Base-by-base conservation (phyloP, 2,113 vertebrate species). In the Holacanthus passer region DNA sequence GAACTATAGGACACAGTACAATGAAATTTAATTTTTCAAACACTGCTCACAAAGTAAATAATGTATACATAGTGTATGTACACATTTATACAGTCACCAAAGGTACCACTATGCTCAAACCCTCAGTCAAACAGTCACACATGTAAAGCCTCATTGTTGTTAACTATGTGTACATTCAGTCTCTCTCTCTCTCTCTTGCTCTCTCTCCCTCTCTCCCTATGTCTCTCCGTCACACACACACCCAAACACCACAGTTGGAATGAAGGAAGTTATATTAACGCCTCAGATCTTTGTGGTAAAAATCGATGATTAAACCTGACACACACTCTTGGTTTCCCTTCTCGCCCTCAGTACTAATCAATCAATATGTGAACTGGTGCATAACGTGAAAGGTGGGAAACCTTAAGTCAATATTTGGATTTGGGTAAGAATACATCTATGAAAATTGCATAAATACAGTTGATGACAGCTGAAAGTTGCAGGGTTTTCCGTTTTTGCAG, bases 331-430 rank as follows among this genome's bases (percentile, higher is more conserved):
- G 41, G 58, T 73, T 79, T 77, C 77, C 45, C 47, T 73, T 74
- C 79, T 52, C 29, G 17, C 59, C n/a, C 76, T 81, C 76, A 81
- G 79, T 53, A 20, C 78, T 86, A 89, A 86, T 90, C 87, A 87
- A 90, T 89, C 91, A 85, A 60, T 79, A 74, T 47, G 77, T 66
- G 87, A 88, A 73, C 29, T 47, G 78, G 76, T 43, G 86, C 79
- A 8, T 69, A 47, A 71, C 43, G 31, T 70, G 66, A 82, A 88
- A 83, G 73, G 74, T 81, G 55, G 86, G 74, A 92, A 91, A 86
- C 76, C 87, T 84, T 74, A 79, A 87, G 87, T 93, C 87, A 93
- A 93, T 92, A 87, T 93, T 92, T 90, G 79, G 69, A 87, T 75
- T n/a, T 85, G 85, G 90, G 62, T 82, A 72, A 81, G 73, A 81